Base-by-base conservation (phyloP, 1,140 invertebrate species). In the Brachystomella parvula region DNA sequence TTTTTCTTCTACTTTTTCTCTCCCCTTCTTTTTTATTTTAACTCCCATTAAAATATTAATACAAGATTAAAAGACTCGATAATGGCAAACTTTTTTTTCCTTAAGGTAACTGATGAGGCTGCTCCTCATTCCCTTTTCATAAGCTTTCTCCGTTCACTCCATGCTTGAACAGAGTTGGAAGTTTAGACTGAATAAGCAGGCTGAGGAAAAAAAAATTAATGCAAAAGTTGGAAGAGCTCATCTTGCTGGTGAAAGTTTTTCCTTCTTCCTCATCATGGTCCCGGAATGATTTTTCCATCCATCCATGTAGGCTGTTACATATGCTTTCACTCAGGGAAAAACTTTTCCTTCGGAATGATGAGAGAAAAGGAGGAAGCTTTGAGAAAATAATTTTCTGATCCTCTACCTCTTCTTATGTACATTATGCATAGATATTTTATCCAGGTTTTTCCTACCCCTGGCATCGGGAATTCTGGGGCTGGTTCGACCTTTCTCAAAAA, bases 31-130 rank as follows among this genome's bases (percentile, higher is more conserved):
- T 26, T 6, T 24, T 53, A 17, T 53, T 53, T 53, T 53, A 53
- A 53, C 12, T 53, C 49, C 49, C 49, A 53, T 53, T 53, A 53
- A 53, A 53, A 53, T 53, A 53, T 53, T 53, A 53, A 53, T 53
- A 53, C 49, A 26, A 53, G 49, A 53, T 53, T 53, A 53, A 53
- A 53, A 53, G 49, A 53, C 12, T 53, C 49, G 49, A 53, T 53
- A 53, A 53, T 53, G 49, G 24, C 49, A 53, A 53, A 53, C 49
- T 53, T 53, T 53, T 26, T 44, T 44, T 44, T 26, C 24, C 24
- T 53, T 15, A 53, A 53, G 49, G 49, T 53, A 53, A 53, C 49
- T 53, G 49, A 53, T 53, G 49, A 53, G 49, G 3, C 49, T 39
- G 6, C 35, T 39, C n/a, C n/a, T 39, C 35, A 15, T 53, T 53